phyloP scores from a whole-genome alignment of 2,797 vertebrate species.

The Vireo griseus region DNA sequence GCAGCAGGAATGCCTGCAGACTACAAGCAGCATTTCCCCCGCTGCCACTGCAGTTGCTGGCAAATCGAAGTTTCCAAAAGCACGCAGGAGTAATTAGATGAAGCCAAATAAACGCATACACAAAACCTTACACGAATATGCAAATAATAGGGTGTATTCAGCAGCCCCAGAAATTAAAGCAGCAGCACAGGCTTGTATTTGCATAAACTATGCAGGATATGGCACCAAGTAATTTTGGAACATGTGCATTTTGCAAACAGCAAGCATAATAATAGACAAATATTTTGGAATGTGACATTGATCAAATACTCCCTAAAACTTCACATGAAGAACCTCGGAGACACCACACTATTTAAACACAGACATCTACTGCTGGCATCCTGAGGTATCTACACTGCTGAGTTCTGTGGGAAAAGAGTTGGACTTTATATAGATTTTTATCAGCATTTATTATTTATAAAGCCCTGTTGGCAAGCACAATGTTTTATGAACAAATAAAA shows the following conservation, averaged over 20 bases:
- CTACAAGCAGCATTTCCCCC: neutral
- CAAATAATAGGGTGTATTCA: slow-evolving; percentile 49
- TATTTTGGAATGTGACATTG: neutral
- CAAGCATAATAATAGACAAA: neutral
- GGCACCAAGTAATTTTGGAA: neutral
- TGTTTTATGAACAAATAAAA: slow-evolving; percentile 46
- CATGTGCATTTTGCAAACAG: neutral
- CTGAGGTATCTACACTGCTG: neutral
- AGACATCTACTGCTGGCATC: neutral
- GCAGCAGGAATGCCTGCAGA: slow-evolving; percentile 9
- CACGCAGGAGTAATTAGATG: slow-evolving; percentile 21
- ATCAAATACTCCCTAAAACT: slow-evolving; percentile 3
- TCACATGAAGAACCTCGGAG: neutral
- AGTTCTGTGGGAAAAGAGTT: slow-evolving; percentile 31
- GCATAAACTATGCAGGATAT: slow-evolving; percentile 35
- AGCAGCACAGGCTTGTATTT: neutral
- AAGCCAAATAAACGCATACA: slow-evolving; percentile 42
- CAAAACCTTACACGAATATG: slow-evolving; percentile 41
- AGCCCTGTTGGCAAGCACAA: slow-evolving; percentile 31
- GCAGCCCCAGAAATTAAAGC: slow-evolving; percentile 18
- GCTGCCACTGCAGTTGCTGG: neutral
- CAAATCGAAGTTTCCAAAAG: slow-evolving; percentile 52
- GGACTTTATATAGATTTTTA: slow-evolving; percentile 55
- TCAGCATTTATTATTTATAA: slow-evolving; percentile 60
- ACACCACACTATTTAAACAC: neutral